Evolutionary conservation across 2,113 vertebrate species (phyloP), one percentile per base, ranked within the genome.

Genomic region (Lasiurus borealis): DNA sequence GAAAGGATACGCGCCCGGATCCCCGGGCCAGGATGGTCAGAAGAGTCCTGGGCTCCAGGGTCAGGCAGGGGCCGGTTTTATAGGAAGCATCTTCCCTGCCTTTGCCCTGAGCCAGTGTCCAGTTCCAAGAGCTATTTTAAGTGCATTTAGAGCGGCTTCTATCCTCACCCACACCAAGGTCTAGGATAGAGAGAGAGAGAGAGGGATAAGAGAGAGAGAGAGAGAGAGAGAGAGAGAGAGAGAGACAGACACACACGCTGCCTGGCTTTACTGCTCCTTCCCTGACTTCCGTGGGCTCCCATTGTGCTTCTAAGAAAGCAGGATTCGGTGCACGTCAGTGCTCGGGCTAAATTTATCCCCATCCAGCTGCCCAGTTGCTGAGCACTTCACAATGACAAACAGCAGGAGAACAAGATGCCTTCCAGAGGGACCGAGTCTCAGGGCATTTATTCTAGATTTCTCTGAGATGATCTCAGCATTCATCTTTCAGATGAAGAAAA

Each of bases 371-470:
- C 6, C 95, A 92, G 96, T 93, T 72, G 96, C 78, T 6, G 96
- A 95, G 97, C 83, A 29, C 95, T 90, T 94, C 94, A 96, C 88
- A 97, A 96, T 84, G 14, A 23, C 88, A 92, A 91, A 96, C 94
- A 97, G 95, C 83, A 84, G 91, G 90, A 95, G 94, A 95, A 5
- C 59, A 72, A 97, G 94, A 96, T 0, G 6, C 80, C 78, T 95
- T 97, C 89, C 96, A 88, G 8, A 97, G 76, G 31, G 93, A 88
- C 89, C 66, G 34, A 93, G 92, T 85, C 84, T 95, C 97, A 59
- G 66, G 92, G 81, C 66, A 31, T 86, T 97, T 94, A 96, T 97
- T 97, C 95, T 97, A 90, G 93, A 80, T 95, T 95, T 97, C 92
- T 90, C 83, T 71, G 57, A 93, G 69, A 95, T 96, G 84, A 97